Evolutionary conservation across 2,113 vertebrate species (phyloP).

Genomic region (Lethenteron camtschaticum): DNA sequence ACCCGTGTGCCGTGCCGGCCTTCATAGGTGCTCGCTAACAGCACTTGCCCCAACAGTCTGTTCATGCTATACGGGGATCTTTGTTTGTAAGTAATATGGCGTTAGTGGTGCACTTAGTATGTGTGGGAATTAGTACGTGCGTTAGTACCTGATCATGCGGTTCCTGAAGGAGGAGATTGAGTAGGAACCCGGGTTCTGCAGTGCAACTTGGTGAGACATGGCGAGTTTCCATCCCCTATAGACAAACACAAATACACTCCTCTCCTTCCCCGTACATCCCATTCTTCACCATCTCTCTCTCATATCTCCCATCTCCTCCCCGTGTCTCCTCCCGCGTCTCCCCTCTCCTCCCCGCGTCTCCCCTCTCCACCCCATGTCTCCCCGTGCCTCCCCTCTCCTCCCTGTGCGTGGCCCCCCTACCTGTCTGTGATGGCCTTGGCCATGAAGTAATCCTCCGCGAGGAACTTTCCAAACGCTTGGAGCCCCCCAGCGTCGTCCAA

Average conservation of each 20-base stretch:
- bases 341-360: too few relatives aligned
- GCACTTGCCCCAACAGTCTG: too few relatives aligned
- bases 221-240: slow-evolving; percentile 87
- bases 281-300: too few relatives aligned
- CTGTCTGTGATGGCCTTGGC: slow-evolving; percentile 92
- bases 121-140: not conserved
- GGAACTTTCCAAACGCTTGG: slow-evolving; percentile 81
- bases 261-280: too few relatives aligned
- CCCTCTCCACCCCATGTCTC: too few relatives aligned
- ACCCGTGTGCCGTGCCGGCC: too few relatives aligned
- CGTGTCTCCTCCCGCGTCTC: too few relatives aligned
- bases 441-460: slow-evolving; percentile 98
- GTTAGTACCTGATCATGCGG: slow-evolving; percentile 72
- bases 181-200: slow-evolving; percentile 92
- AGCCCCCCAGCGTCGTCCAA: slow-evolving; percentile 81
- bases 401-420: slow-evolving; percentile 24
- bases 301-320: too few relatives aligned
- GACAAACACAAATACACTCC: not conserved
- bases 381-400: too few relatives aligned
- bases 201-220: slow-evolving; percentile 88
- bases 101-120: not conserved
- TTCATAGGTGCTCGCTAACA: too few relatives aligned
- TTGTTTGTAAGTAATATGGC: too few relatives aligned
- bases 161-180: slow-evolving; percentile 92
- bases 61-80: too few relatives aligned